These are phyloP conservation scores for Phodopus roborovskii DNA, from an alignment of 2,113 vertebrate genomes.

Conservation along the genomic window DNA sequence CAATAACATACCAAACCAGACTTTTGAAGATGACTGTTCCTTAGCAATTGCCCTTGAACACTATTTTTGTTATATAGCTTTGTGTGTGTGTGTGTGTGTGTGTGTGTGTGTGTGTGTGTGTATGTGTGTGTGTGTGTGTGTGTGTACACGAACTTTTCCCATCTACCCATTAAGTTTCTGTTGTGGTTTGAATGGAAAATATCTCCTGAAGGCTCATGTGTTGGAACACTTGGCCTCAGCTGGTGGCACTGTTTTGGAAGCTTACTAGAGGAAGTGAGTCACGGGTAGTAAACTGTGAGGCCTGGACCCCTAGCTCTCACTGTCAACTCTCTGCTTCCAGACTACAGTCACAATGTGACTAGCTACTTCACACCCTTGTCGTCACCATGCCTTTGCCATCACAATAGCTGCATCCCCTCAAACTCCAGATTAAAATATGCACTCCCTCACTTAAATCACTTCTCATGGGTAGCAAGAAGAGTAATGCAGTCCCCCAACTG, in stretches of 20 bases:
- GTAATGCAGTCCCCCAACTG: background rate
- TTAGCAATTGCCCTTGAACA: background rate
- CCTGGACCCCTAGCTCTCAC: background rate
- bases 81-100: no score
- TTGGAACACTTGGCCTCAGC: background rate
- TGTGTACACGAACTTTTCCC: background rate
- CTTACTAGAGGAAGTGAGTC: background rate
- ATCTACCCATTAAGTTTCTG: background rate
- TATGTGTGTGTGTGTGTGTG: no score
- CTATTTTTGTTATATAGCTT: background rate
- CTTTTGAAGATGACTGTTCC: background rate
- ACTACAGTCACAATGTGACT: background rate
- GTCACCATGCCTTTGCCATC: background rate
- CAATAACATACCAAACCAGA: background rate
- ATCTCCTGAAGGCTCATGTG: background rate
- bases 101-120: no score
- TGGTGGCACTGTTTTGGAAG: background rate
- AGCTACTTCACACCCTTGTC: background rate
- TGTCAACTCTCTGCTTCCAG: background rate
- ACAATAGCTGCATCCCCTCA: background rate
- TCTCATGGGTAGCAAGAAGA: background rate
- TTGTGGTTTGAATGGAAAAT: background rate
- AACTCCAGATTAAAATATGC: background rate
- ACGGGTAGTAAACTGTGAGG: background rate
- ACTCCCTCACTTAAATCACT: background rate